Evolutionary conservation across 2,113 vertebrate species (phyloP).

Genomic region (Seriola dumerili): DNA sequence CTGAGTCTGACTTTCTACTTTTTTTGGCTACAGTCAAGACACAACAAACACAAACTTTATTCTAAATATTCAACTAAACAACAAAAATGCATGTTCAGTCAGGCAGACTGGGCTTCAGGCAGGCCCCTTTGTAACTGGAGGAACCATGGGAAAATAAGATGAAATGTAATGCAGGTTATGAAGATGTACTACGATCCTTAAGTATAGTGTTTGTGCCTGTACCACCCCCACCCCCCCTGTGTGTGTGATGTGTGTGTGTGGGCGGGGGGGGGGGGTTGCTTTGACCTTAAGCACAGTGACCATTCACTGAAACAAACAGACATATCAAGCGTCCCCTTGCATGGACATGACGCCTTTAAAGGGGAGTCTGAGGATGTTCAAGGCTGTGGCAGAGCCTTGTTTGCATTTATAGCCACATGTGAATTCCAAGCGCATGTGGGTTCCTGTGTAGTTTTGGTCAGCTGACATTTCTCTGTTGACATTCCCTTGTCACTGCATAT

Average conservation of each 20-base stretch:
- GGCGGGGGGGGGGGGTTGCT: background rate
- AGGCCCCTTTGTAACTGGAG: no score
- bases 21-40: no score
- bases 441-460: slow-evolving; percentile 13
- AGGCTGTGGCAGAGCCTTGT: background rate
- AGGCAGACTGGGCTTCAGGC: no score
- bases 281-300: slow-evolving; percentile 18
- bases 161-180: background rate
- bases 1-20: no score
- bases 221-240: no score
- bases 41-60: no score
- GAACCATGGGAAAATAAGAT: no score
- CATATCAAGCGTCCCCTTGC: background rate
- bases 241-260: no score
- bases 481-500: background rate
- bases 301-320: slow-evolving; percentile 1
- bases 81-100: no score
- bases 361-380: slow-evolving; percentile 9
- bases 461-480: background rate
- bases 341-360: slow-evolving; percentile 14
- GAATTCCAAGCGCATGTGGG: slow-evolving; percentile 37
- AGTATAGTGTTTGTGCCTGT: no score
- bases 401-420: slow-evolving; percentile 61
- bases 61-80: no score
- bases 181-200: no score